Evolutionary conservation across 2,797 vertebrate species (phyloP), one percentile per base, ranked within the genome.

Genomic region (Oophaga sylvatica): DNA sequence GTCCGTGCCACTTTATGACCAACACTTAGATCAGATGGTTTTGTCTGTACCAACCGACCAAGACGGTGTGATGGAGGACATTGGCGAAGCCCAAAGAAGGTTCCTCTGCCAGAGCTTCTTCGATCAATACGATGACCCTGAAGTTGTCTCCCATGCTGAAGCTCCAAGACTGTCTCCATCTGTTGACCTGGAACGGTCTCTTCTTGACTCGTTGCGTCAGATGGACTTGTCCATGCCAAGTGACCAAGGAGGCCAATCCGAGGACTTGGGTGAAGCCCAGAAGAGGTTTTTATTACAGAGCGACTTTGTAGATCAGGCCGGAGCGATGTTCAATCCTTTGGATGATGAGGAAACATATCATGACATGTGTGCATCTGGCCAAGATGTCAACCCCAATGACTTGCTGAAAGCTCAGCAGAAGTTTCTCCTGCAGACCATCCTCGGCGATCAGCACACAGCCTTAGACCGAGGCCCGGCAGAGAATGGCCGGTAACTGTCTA

Each of bases 61-160:
- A 8, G 67, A 1, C 1, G 48, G 22, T 26, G 45, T 20, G 1
- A 35, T 48, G 31, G 81, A 83, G 9, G 41, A 70, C 5, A 9
- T 83, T 2, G 9, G 9, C 5, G 65, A 83, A 83, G 81, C 81
- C 17, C 81, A 83, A 15, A 26, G 6, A 22, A 83, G 48, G n/a
- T 35, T 83, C 22, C 70, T 70, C 26, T 48, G 15, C 17, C 29
- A 83, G 26, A 56, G 35, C 65, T 12, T 62, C 9, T 73, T 45
- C 10, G 35, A 20, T 29, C 10, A 29, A 29, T n/a, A 2, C 11
- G 5, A 3, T 11, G 4, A n/a, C 31, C 73, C 73, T 6, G 11
- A 75, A 5, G 2, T 9, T 11, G 5, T 6, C 29, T 48, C n/a
- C 73, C 0, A 15, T 6, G 45, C 68, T 2, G 70, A n/a, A 75